Evolutionary conservation across 2,888 invertebrate species (phyloP), one percentile per base, ranked within the genome.

Genomic region (Archips crataeganus): DNA sequence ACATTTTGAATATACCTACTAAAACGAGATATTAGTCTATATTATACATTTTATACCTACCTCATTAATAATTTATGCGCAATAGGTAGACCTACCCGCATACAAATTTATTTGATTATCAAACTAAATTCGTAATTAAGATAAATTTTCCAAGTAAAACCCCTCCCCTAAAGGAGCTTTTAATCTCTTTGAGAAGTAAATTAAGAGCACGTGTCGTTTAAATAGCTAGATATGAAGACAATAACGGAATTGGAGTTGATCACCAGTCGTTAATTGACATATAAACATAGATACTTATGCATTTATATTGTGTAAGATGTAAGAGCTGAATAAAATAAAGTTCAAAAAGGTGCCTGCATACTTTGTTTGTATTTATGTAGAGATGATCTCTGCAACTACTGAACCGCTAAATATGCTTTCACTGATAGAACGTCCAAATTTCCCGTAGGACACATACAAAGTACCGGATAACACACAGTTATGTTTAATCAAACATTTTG

Each of bases 181-280:
- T 86, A 83, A 85, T 84, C 80, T 79, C 76, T 34, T 70, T 32
- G 60, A 75, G 77, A 51, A 36, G 23, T 68, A 57, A 85, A 89
- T 90, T 85, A 87, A 82, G 79, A 81, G 81, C 90, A 90, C 90
- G 90, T 90, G 90, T 80, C 82, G 77, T 75, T 79, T 80, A 84
- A 81, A 85, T 82, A 78, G 80, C 77, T 80, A 75, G 78, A 49
- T 42, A 62, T 47, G n/a, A 63, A 63, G 63, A 63, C 57, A 36
- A 60, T 34, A 39, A 15, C 42, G 32, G 57, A 63, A 59, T 47
- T 66, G 8, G 13, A 71, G 61, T 71, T 60, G 39, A 60, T 66
- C 23, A 34, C n/a, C 57, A 65, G 34, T 47, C 3, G 6, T 32
- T 13, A 32, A 60, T 57, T 57, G 32, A 57, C 10, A 4, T 3